phyloP scores from a whole-genome alignment of 92 coral and sea anemone species.

The Zoanthus solanderi region DNA sequence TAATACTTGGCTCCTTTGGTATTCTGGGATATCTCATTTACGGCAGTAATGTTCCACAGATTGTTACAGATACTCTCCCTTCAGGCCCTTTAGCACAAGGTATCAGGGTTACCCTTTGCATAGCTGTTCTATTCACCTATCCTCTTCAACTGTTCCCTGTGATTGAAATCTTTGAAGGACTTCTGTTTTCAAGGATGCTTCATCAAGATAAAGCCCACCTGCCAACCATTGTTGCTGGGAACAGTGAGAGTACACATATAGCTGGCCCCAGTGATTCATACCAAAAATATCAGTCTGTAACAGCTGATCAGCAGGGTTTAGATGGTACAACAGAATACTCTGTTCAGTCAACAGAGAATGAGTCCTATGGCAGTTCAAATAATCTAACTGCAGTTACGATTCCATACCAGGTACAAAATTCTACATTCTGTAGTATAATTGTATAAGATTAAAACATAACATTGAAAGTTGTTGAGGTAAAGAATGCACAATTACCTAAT shows the following conservation, averaged over 20 bases:
- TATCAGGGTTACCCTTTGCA: constrained; percentile 77
- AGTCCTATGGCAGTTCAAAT: not conserved
- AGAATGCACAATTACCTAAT: too few species aligned
- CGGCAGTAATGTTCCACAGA: constrained; percentile 84
- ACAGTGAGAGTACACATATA: constrained; percentile 37
- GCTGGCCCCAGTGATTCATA: not conserved
- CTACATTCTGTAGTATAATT: not conserved
- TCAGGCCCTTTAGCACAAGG: constrained; percentile 66
- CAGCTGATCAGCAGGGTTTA: not conserved
- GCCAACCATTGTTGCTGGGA: constrained; percentile 70
- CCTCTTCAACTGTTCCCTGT: constrained; percentile 94
- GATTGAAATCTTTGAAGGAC: constrained; percentile 81
- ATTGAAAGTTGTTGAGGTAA: not conserved
- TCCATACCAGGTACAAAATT: constrained; percentile 38
- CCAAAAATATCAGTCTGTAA: constrained; percentile 20
- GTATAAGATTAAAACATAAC: not conserved
- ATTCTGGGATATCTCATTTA: constrained; percentile 88
- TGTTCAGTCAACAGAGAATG: not conserved
- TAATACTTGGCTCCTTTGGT: constrained; percentile 88
- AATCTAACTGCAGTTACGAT: constrained; percentile 20
- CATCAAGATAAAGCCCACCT: constrained; percentile 66
- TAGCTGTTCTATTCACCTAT: constrained; percentile 87
- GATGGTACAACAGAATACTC: not conserved
- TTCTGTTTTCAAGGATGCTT: constrained; percentile 66
- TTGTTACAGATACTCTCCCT: constrained; percentile 81